Evolutionary conservation across 2,888 invertebrate genomes (phyloP), one percentile per base, ranked within the genome.

Genomic region (Tachina lurida): DNA sequence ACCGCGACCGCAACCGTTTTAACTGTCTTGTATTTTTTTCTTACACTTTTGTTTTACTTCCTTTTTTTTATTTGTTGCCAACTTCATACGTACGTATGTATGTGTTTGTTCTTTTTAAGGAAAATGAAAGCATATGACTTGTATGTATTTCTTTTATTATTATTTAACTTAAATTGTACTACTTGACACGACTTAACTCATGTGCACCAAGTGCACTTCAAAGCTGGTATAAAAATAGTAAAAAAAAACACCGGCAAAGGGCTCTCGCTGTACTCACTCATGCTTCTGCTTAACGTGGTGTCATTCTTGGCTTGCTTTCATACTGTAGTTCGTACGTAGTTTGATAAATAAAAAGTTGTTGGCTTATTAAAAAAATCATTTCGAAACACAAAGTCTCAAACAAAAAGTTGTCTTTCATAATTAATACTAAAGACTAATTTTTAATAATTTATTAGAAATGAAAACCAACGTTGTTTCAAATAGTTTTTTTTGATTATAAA

Each of bases 1-100:
- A 91, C 91, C 86, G 91, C 90, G 90, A 91, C 91, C 76, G 84
- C 81, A 85, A 85, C 81, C 58, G 71, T 71, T 74, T 43, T 54
- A 39, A 45, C n/a, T 17, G 60, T 73, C 74, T 74, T 43, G 15
- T 43, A n/a, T 19, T 17, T 12, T 70, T 45, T 63, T 13, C 17
- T 31, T 31, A 31, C 31, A 31, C 31, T 62, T 45, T 63, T 63
- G 41, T 54, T 43, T 31, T 52, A 2, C 41, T 58, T 65, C 67
- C 22, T 60, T 65, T 56, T 43, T 49, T 58, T 22, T 22, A 22
- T 8, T 45, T 74, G 43, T 15, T 68, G 58, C 65, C 47, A 65
- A 76, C 73, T 80, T 67, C 17, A 31, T 76, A 77, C 3, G 17
- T 43, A 52, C 9, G 0, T 1, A 15, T 15, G 49, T 60, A 0